Conservation (phyloP, 1,140 invertebrate genomes). For the Brachionus paranguensis region DNA sequence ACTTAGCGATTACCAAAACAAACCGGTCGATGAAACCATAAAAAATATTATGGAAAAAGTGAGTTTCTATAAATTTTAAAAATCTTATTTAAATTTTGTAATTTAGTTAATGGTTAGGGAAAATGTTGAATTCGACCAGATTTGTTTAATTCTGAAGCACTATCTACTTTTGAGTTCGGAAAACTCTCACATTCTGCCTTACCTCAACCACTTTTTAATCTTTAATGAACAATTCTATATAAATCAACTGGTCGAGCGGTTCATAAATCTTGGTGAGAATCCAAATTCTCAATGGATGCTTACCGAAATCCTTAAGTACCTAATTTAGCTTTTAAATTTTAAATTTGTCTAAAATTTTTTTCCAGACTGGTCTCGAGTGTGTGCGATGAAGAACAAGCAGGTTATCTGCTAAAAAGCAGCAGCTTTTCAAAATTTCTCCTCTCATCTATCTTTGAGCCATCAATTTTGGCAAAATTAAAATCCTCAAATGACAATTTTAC, state of each 20-base stretch:
- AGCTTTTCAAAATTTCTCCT: neutral
- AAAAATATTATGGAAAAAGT: constrained; percentile 22
- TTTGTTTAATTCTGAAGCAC: constrained; percentile 33
- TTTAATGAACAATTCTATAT: neutral
- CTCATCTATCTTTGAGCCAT: neutral
- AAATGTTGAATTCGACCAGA: constrained; percentile 31
- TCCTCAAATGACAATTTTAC: neutral
- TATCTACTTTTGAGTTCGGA: neutral
- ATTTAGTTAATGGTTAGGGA: neutral
- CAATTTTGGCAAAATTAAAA: constrained; percentile 11
- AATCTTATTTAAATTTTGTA: neutral
- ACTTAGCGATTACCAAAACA: constrained; percentile 1
- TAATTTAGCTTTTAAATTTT: neutral
- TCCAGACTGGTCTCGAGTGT: constrained; percentile 1
- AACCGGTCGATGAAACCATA: constrained; percentile 9
- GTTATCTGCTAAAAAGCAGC: neutral
- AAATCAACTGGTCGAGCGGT: neutral
- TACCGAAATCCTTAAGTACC: constrained; percentile 9
- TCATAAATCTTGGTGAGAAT: neutral
- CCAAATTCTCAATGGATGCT: constrained; percentile 30
- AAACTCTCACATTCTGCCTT: neutral
- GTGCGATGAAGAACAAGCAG: constrained; percentile 14
- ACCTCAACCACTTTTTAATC: neutral
- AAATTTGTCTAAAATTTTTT: neutral
- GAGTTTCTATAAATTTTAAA: neutral